A percentile compares a stretch with the other conserved stretches of the same genome.
Conservation (phyloP, 2,888 invertebrate species). For the Stenurella melanura region DNA sequence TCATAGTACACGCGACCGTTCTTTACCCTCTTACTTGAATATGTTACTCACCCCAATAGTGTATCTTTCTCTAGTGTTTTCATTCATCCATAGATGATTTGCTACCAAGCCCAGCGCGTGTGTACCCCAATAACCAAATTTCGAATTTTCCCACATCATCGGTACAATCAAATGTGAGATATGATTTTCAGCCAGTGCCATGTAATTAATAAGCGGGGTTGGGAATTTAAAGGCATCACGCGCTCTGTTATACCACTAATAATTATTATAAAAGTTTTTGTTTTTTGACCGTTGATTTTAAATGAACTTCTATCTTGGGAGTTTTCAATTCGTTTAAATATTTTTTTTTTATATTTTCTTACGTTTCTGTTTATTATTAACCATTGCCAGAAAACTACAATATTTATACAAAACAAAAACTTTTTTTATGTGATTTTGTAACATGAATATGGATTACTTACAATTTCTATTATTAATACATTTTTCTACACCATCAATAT, state of each 20-base stretch:
- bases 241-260: neutral
- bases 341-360: no score
- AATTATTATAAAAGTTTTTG: neutral
- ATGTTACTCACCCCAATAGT: conserved; percentile 70
- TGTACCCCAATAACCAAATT: conserved; percentile 60
- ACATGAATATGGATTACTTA: no score
- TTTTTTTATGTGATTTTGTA: no score
- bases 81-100: conserved; percentile 49
- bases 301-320: no score
- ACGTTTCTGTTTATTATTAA: no score
- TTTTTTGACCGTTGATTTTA: no score
- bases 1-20: conserved; percentile 71
- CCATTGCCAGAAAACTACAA: no score
- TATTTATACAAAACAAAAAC: no score
- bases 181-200: conserved; percentile 4
- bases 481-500: no score
- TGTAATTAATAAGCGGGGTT: conserved; percentile 17
- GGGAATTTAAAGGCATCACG: neutral
- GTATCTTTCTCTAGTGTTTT: conserved; percentile 49
- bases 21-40: conserved; percentile 71
- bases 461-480: no score
- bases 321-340: no score
- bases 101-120: conserved; percentile 57
- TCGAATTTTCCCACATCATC: conserved; percentile 61
- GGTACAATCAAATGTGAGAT: conserved; percentile 42